Conservation (phyloP, 2,888 invertebrate species). For the Creontiades dilutus region DNA sequence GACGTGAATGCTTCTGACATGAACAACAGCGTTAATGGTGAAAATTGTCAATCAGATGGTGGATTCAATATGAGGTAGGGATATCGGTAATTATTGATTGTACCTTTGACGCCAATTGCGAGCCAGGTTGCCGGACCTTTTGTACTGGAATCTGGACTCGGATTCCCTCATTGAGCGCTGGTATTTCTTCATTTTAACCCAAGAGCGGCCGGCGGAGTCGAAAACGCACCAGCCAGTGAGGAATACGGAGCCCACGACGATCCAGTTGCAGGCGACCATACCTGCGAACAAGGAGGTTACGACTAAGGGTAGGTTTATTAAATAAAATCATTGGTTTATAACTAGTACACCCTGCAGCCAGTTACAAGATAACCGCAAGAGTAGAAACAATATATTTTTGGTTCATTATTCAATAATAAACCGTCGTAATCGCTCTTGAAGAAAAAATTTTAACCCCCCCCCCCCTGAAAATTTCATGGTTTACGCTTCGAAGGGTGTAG, state of each 20-base stretch:
- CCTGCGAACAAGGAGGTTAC: slow-evolving; percentile 79
- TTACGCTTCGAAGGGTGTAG: no score
- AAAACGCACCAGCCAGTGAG: slow-evolving; percentile 92
- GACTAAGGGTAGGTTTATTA: no score
- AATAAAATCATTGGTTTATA: no score
- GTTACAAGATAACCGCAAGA: no score
- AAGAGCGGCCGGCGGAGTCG: slow-evolving; percentile 91
- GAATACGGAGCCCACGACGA: slow-evolving; percentile 85
- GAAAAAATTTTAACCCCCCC: no score
- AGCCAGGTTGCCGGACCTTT: slow-evolving; percentile 87
- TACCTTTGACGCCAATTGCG: slow-evolving; percentile 92
- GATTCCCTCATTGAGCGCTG: slow-evolving; percentile 89
- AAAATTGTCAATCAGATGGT: neutral
- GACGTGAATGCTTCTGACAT: slow-evolving; percentile 39
- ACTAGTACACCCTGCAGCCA: no score
- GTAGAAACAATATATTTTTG: no score
- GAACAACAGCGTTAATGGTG: slow-evolving; percentile 33
- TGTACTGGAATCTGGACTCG: slow-evolving; percentile 87
- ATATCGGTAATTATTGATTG: neutral
- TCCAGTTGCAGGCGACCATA: slow-evolving; percentile 88
- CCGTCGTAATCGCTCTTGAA: no score
- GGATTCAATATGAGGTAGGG: neutral
- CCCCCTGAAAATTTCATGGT: no score
- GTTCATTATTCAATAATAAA: no score
- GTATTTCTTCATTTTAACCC: slow-evolving; percentile 94